Conservation (phyloP, 2,113 vertebrate species). For the Patagioenas fasciata region DNA sequence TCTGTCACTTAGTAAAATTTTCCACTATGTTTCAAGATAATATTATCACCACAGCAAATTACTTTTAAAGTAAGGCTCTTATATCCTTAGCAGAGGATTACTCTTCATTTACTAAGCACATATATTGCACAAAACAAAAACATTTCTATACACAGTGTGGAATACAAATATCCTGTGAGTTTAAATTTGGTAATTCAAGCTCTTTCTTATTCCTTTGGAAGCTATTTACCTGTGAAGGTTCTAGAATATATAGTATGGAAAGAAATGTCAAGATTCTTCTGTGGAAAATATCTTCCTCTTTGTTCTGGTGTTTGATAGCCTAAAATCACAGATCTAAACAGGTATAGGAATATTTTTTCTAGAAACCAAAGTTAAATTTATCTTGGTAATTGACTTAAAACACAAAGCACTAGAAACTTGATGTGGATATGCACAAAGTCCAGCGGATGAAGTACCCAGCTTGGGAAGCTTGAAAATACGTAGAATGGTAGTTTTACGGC, state of each 20-base stretch:
- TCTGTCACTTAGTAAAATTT: neutral
- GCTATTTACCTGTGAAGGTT: neutral
- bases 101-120: neutral
- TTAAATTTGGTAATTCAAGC: neutral
- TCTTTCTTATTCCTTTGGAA: neutral
- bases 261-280: neutral
- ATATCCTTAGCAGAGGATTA: neutral
- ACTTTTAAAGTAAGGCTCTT: neutral
- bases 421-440: neutral
- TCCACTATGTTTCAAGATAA: neutral
- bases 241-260: neutral
- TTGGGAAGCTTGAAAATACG: neutral
- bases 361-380: neutral
- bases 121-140: neutral
- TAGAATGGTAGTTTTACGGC: neutral
- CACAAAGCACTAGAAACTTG: neutral
- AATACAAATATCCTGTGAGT: neutral
- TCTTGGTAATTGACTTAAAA: neutral
- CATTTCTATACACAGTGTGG: neutral
- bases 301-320: neutral
- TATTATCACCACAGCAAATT: neutral
- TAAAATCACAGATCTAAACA: neutral
- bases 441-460: neutral
- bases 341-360: neutral
- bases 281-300: neutral